phyloP scores from a whole-genome alignment of 1,140 invertebrate species.

The Agrilus planipennis region DNA sequence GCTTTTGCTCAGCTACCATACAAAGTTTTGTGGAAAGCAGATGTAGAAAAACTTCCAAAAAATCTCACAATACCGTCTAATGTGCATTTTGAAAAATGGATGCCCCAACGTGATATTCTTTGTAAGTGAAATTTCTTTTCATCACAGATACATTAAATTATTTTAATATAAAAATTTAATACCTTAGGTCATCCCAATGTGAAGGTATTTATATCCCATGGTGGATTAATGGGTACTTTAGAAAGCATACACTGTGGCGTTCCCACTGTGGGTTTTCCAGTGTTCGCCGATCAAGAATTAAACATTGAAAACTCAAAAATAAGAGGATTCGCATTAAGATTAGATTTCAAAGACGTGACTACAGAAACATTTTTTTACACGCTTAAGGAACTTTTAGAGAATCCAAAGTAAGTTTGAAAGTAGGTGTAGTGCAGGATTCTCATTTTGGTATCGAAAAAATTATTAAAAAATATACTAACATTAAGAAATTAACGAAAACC shows the following conservation, averaged over 20 bases:
- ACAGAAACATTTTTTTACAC: not conserved
- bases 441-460: too few relatives aligned
- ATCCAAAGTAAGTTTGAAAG: too few relatives aligned
- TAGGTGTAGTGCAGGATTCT: too few relatives aligned
- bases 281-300: constrained; percentile 31
- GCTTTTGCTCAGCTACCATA: constrained; percentile 43
- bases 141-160: not conserved
- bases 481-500: too few relatives aligned
- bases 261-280: constrained; percentile 41
- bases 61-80: constrained; percentile 37
- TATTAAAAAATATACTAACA: too few relatives aligned
- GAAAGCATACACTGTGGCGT: constrained; percentile 40
- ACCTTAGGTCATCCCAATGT: constrained; percentile 34
- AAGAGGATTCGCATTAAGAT: not conserved
- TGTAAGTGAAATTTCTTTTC: constrained; percentile 32
- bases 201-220: constrained; percentile 39
- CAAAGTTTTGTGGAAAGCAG: constrained; percentile 53
- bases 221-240: constrained; percentile 25
- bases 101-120: constrained; percentile 55
- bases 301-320: constrained; percentile 9
- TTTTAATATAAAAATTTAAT: constrained; percentile 1
- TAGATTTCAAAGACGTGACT: not conserved
- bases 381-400: not conserved
- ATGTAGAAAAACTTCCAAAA: constrained; percentile 37
- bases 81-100: constrained; percentile 48